Base-by-base conservation (phyloP, 1,140 invertebrate genomes). In the Aricia agestis region DNA sequence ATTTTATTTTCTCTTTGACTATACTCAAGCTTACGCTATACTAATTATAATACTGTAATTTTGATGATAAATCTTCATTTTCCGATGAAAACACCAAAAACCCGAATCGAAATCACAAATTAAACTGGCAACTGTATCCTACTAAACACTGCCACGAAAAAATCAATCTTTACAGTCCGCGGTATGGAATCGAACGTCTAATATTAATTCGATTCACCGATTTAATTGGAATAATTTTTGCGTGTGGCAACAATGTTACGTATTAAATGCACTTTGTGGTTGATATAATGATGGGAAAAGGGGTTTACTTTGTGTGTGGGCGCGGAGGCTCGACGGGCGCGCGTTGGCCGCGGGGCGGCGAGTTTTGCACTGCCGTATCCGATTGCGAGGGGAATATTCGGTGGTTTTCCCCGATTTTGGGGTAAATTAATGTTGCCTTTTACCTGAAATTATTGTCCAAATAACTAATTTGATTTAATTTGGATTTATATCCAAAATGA, bases 261-360 rank as follows among this genome's bases (percentile, higher is more conserved):
- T 74, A 71, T 73, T 61, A 68, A 67, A 73, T 61, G 36, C 66
- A 6, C 36, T 70, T 76, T 76, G 71, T 69, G 58, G 59, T 73
- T 15, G 42, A 67, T 57, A 41, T 63, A 65, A 66, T 57, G 36
- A 32, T 66, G 66, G 68, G 52, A 67, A 52, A 72, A 36, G 68
- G 45, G 45, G 45, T 52, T 78, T 83, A 84, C 78, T 79, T 82
- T 79, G 74, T 78, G 70, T 70, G 74, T 9, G 57, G 59, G 72
- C 61, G 69, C 68, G 71, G 69, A 70, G 69, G 70, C 57, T 36
- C 19, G 66, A 77, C 76, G 78, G 76, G 75, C 71, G 82, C 86
- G 86, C 81, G 82, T 75, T 71, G 25, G 78, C 83, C 83, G 82
- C 82, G 70, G 41, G 71, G 81, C 84, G 83, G 83, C 83, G 73